Evolutionary conservation across 2,797 vertebrate genomes (phyloP), one percentile per base, ranked within the genome.

Genomic region (Cirrhinus molitorella): DNA sequence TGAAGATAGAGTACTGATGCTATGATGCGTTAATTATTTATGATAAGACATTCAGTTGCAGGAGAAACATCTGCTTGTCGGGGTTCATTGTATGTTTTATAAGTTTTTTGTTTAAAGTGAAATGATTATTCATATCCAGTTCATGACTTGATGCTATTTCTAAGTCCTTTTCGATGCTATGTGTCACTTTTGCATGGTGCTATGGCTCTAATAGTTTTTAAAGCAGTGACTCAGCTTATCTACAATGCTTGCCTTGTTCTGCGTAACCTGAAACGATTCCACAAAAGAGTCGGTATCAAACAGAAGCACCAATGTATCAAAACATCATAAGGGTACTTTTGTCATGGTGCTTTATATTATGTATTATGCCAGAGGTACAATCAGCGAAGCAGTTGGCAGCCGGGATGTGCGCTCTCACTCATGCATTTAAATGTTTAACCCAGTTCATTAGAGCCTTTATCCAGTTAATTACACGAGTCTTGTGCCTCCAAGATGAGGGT

Each of bases 401-500:
- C 45, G 61, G 70, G 53, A 74, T 70, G 47, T 74, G 67, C 65
- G 77, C 71, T 83, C 77, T 80, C 68, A 49, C 80, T 83, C 65
- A 72, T 80, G 70, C 81, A 68, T 88, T 89, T 86, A 80, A 77
- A 83, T 78, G 81, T 80, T 86, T 86, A 84, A 76, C 75, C 70
- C 79, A 86, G 88, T 87, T 85, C 84, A 87, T 89, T 86, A 83
- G 61, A 86, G 84, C 79, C 51, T 85, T 84, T 87, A 83, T 86
- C 67, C 72, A 84, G 84, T 81, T 87, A 87, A 87, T 89, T 86
- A 89, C 76, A 68, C 72, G 70, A 76, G 71, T 70, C 79, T 73
- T 70, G 65, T 31, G 79, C 82, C 82, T 71, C 34, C n/a, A 83
- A 80, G 76, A 89, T 78, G 67, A 72, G 45, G 19, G 81, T 76